A percentile compares a stretch with the other conserved stretches of the same genome.
phyloP scores from a whole-genome alignment of 1,140 invertebrate species.

The Polypedilum pembai region DNA sequence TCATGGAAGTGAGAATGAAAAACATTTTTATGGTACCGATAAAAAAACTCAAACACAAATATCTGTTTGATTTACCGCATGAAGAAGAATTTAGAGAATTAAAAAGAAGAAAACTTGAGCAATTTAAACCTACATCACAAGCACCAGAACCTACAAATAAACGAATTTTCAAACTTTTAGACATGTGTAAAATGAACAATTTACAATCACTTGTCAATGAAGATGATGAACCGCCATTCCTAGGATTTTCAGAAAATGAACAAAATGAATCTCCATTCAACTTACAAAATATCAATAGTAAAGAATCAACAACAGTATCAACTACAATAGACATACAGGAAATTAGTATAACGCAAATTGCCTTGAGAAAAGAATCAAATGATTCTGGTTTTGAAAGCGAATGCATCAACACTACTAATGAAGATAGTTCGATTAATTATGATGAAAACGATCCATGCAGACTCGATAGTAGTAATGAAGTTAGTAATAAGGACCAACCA shows the following conservation, averaged over 20 bases:
- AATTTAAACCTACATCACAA: neutral
- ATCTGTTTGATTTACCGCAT: neutral
- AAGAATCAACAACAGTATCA: neutral
- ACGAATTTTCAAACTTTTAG: neutral
- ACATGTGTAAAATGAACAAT: neutral
- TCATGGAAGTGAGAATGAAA: neutral
- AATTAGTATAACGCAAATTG: neutral
- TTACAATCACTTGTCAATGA: neutral
- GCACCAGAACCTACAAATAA: neutral
- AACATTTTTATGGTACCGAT: neutral
- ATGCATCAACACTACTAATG: neutral
- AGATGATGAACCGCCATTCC: neutral
- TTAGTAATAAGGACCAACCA: neutral
- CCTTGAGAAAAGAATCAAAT: neutral
- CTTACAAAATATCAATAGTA: neutral
- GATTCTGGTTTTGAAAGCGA: neutral
- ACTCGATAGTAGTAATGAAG: neutral
- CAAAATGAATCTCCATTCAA: neutral
- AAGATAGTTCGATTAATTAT: neutral
- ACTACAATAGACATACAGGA: neutral
- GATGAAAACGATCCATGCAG: neutral
- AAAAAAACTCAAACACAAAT: slow-evolving; percentile 15
- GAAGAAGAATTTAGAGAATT: slow-evolving; percentile 2
- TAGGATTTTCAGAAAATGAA: slow-evolving; percentile 5
- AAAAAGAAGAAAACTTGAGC: neutral